phyloP scores from a whole-genome alignment of 2,113 vertebrate species.

The Triplophysa tibetana region DNA sequence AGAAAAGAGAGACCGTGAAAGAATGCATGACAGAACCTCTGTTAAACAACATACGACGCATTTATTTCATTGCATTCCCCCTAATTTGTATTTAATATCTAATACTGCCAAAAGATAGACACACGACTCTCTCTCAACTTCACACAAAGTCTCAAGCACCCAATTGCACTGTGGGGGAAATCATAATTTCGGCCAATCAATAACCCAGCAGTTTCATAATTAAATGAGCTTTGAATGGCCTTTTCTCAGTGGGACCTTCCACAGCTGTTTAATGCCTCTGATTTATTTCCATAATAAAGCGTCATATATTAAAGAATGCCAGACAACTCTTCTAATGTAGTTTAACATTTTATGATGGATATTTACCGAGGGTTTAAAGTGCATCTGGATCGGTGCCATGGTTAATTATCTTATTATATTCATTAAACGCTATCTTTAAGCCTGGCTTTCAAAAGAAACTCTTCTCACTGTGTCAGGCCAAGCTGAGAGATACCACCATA shows the following conservation, averaged over 20 bases:
- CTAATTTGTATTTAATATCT: constrained; percentile 13
- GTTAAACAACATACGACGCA: constrained; percentile 22
- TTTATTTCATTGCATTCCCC: constrained; percentile 1
- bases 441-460: constrained; percentile 19
- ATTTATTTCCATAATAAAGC: constrained; percentile 49
- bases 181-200: constrained; percentile 43
- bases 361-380: constrained; percentile 35
- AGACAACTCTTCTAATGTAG: constrained; percentile 32
- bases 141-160: not conserved
- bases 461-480: not conserved
- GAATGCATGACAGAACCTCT: constrained; percentile 10
- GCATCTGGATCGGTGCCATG: constrained; percentile 27
- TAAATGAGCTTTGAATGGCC: constrained; percentile 39
- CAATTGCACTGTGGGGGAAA: constrained; percentile 7
- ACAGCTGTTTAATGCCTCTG: constrained; percentile 54
- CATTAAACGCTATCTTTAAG: not conserved
- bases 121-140: not conserved
- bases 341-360: constrained; percentile 45
- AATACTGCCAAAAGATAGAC: not conserved
- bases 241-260: constrained; percentile 22
- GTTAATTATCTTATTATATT: constrained; percentile 38
- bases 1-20: constrained; percentile 4
- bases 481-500: not conserved
- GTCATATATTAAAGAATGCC: constrained; percentile 45
- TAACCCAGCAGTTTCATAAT: constrained; percentile 48